These are phyloP conservation scores for Liparis tanakae DNA, from an alignment of 2,797 vertebrate genomes.

Conservation along the genomic window DNA sequence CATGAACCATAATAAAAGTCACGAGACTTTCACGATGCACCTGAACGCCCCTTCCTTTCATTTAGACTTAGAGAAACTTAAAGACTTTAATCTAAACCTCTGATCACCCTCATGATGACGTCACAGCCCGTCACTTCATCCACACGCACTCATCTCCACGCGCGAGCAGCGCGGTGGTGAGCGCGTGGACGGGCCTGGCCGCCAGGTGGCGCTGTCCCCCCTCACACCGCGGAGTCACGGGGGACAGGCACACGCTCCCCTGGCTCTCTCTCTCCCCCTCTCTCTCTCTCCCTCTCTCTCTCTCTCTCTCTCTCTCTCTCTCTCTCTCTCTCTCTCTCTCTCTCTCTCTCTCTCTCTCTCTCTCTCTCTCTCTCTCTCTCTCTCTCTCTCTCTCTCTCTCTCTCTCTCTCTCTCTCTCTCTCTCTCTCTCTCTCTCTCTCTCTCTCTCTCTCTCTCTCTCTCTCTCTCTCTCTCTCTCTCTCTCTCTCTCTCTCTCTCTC, in stretches of 20 bases:
- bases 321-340: constrained; percentile 44
- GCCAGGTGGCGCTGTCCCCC: constrained; percentile 54
- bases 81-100: no score
- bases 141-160: no score
- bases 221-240: neutral
- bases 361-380: constrained; percentile 44
- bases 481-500: constrained; percentile 44
- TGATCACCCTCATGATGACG: no score
- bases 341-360: constrained; percentile 50
- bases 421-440: constrained; percentile 42
- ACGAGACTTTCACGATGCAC: no score
- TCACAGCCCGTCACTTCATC: no score
- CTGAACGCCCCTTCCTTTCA: no score
- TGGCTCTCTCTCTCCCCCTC: constrained; percentile 47
- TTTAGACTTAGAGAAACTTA: no score
- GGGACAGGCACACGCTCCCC: constrained; percentile 31
- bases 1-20: neutral
- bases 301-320: constrained; percentile 40
- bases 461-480: constrained; percentile 52
- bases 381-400: constrained; percentile 50
- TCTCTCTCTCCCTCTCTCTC: constrained; percentile 47
- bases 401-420: constrained; percentile 47
- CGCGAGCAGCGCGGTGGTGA: no score
- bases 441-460: constrained; percentile 62
- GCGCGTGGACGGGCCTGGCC: neutral